These are phyloP conservation scores for Mnemiopsis leidyi DNA, from an alignment of 37 sponge, comb jelly and placozoan species.

Conservation along the genomic window DNA sequence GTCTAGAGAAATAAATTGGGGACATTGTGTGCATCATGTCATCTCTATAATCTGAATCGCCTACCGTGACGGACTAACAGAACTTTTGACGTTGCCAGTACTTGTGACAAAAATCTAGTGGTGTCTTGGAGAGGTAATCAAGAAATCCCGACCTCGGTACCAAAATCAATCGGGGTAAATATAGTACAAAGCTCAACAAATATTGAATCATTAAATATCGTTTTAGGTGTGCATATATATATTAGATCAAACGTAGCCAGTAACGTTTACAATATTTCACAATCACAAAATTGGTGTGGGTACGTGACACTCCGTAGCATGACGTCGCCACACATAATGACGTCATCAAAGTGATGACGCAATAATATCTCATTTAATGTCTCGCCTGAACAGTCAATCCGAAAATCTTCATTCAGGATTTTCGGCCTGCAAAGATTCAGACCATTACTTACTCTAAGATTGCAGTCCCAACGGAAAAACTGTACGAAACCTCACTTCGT, in stretches of 20 bases:
- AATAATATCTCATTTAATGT: neutral
- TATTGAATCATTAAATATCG: constrained; percentile 54
- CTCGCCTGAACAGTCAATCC: neutral
- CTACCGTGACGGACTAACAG: too few species aligned
- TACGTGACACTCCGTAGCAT: neutral
- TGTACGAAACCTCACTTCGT: too few species aligned
- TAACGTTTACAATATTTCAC: neutral
- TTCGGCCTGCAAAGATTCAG: neutral
- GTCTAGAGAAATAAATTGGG: too few species aligned
- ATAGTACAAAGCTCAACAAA: constrained; percentile 24
- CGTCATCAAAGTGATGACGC: neutral
- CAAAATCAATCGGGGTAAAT: neutral
- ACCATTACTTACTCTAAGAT: too few species aligned
- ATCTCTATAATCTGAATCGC: too few species aligned
- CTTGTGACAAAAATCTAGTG: too few species aligned
- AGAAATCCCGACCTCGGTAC: neutral
- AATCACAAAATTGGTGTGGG: neutral
- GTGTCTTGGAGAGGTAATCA: too few species aligned
- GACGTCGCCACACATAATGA: neutral
- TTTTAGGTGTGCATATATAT: neutral
- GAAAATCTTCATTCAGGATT: neutral
- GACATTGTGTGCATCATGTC: too few species aligned
- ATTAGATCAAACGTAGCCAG: neutral
- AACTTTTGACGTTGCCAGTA: too few species aligned
- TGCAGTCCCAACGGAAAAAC: neutral